Conservation (phyloP, 2,113 vertebrate species). For the Laticauda laticaudata region DNA sequence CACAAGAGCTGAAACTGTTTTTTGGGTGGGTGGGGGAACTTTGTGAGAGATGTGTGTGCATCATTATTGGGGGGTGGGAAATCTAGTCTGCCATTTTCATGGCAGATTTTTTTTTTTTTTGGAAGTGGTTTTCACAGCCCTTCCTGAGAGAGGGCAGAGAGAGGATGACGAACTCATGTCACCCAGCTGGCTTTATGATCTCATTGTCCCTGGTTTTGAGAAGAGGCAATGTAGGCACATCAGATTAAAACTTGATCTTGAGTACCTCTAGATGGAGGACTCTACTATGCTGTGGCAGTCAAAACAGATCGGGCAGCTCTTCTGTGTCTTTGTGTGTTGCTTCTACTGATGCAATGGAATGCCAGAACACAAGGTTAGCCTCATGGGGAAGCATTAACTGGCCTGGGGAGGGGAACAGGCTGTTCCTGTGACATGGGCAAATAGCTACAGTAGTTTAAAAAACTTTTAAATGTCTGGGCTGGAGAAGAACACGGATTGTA, state of each 20-base stretch:
- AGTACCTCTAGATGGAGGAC: no score
- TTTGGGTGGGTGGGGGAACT: accelerated
- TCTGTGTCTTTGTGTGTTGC: background rate
- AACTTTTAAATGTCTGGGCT: background rate
- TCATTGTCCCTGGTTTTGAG: background rate
- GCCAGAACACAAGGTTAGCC: background rate
- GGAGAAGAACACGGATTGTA: background rate
- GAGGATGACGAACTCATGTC: background rate
- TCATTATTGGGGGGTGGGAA: background rate
- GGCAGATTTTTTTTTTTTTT: background rate
- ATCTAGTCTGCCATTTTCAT: background rate
- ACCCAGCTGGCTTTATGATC: background rate
- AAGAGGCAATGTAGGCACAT: background rate
- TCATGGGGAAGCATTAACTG: background rate
- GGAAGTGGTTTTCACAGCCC: background rate
- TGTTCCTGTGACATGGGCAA: background rate
- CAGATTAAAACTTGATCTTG: background rate
- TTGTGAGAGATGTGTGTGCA: background rate
- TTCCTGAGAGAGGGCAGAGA: background rate
- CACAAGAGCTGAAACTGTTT: background rate
- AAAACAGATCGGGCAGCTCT: background rate
- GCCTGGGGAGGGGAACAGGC: background rate
- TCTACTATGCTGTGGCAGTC: background rate
- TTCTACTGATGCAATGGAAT: background rate
- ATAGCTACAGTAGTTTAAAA: background rate